phyloP scores from a whole-genome alignment of 2,888 invertebrate species.

The Cistogaster globosa region DNA sequence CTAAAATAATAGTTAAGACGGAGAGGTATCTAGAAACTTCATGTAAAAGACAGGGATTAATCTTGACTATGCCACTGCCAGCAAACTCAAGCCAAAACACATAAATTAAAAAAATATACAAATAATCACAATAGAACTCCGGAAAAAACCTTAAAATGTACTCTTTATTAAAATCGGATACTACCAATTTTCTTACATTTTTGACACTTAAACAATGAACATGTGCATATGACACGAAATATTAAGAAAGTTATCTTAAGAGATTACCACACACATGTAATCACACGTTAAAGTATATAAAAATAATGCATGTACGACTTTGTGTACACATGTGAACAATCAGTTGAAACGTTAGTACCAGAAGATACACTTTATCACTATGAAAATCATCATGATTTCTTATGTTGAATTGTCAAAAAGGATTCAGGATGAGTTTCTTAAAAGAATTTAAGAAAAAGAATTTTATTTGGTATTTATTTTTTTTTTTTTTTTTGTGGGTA shows the following conservation, averaged over 20 bases:
- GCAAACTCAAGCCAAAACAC: no score
- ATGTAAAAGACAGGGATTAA: no score
- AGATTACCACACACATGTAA: constrained; percentile 45
- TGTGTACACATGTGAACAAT: background rate
- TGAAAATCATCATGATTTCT: constrained; percentile 36
- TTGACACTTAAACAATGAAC: constrained; percentile 4
- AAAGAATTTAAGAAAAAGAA: constrained; percentile 25
- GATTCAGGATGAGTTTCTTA: constrained; percentile 51
- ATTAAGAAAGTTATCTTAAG: constrained; percentile 69
- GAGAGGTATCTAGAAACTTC: no score
- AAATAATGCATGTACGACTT: background rate
- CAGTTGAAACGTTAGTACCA: constrained; percentile 58
- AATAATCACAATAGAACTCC: no score
- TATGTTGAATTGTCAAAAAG: constrained; percentile 61
- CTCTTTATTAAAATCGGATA: background rate
- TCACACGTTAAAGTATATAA: background rate
- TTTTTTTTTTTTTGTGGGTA: no score
- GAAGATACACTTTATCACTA: constrained; percentile 47
- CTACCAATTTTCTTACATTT: background rate
- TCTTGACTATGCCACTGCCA: no score
- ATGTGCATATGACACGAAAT: constrained; percentile 62
- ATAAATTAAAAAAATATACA: no score
- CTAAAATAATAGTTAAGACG: no score
- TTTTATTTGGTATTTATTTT: background rate
- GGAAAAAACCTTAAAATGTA: background rate